Evolutionary conservation across 2,797 vertebrate species (phyloP), one percentile per base, ranked within the genome.

Genomic region (Sebastes nivosus): DNA sequence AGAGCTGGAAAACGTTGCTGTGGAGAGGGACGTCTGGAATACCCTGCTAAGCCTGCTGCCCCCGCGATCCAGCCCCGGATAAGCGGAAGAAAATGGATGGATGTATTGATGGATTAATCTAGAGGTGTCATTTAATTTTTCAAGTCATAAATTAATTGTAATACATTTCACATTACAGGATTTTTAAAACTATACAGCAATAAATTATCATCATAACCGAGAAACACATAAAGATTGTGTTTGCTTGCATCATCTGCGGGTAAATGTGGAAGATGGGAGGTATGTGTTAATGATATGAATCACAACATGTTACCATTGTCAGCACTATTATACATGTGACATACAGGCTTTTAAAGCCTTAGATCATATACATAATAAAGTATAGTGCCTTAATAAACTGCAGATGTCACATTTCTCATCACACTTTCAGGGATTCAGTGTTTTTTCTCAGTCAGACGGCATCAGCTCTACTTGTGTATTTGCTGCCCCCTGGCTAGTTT

Each of bases 401-500:
- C 30, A 76, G 1, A n/a, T 22, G 22, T 61, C 32, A 55, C 22
- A 65, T 36, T 68, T 70, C 60, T 34, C 42, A 18, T 72, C 54
- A 59, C 24, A 67, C 12, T 29, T 34, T 63, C 10, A 55, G 4
- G 3, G 42, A 24, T 61, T 77, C n/a, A 22, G 5, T 16, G 42
- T 30, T 20, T 25, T 58, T 55, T 55, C 65, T 6, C 8, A 34
- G 10, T 64, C 52, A 24, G 38, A 72, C 13, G 7, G 16, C 42
- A 60, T 58, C 9, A 50, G 13, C 34, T 79, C 66, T 10, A 4
- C 8, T 0, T 84, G 42, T 38, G 67, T 50, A 46, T 67, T 70
- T 90, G 80, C 81, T 87, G 81, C 84, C 72, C 76, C 71, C 81
- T 92, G 72, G 55, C 46, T 18, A 2, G 54, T 70, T 42, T 79